Conservation (phyloP, 2,113 vertebrate species). For the Percopsis transmontana region DNA sequence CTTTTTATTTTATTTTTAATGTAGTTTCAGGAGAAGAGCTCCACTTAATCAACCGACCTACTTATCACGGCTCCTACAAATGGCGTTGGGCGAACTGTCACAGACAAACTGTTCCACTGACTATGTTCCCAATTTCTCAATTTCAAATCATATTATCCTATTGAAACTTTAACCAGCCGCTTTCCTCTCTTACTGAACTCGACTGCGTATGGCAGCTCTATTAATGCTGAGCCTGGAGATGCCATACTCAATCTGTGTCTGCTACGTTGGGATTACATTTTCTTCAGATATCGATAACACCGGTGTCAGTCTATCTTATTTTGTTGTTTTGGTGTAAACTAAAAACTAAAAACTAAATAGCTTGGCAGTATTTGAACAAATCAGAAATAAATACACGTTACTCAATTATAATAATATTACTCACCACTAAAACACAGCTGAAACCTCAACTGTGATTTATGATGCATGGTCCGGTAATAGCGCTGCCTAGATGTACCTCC, state of each 20-base stretch:
- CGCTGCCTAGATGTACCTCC: too few species aligned
- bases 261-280: background rate
- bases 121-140: background rate
- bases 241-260: conserved; percentile 10
- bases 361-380: too few species aligned
- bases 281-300: background rate
- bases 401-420: too few species aligned
- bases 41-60: conserved; percentile 45
- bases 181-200: conserved; percentile 22
- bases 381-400: too few species aligned
- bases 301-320: too few species aligned
- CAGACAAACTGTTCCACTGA: background rate
- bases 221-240: conserved; percentile 11
- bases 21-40: conserved; percentile 11
- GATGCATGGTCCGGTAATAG: too few species aligned
- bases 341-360: too few species aligned
- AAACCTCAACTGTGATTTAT: too few species aligned
- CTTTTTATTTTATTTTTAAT: conserved; percentile 13
- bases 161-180: conserved; percentile 7
- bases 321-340: too few species aligned
- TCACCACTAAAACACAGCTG: too few species aligned
- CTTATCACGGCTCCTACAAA: conserved; percentile 17
- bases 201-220: conserved; percentile 11
- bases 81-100: conserved; percentile 15
- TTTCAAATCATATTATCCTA: conserved; percentile 1